Base-by-base conservation (phyloP, 1,140 invertebrate genomes). In the Pectinophora gossypiella region DNA sequence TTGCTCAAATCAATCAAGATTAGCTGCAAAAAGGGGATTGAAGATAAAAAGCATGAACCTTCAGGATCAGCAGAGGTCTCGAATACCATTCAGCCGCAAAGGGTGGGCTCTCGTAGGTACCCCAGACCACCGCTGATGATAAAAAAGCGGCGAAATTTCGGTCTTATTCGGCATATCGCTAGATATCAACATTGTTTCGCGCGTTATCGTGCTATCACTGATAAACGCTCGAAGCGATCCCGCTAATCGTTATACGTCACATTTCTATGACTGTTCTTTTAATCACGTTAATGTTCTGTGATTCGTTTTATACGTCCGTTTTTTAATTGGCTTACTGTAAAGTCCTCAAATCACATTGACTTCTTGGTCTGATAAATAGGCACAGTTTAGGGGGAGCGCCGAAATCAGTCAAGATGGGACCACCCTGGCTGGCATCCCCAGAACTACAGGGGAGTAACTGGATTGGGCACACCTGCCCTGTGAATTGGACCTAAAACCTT, bases 31-130 rank as follows among this genome's bases (percentile, higher is more conserved):
- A 69, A 70, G 71, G 64, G 61, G 68, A 68, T 61, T 57, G 35
- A 61, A 78, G 78, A 78, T 83, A 86, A 84, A 86, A 86, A 84
- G 69, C 46, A 22, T 48, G 21, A 32, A 13, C 19, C 38, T 72
- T 68, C 76, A 87, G 81, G 81, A 87, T 87, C 84, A 87, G 84
- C 84, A 87, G 84, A 87, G 84, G 84, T 87, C 84, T 87, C 84
- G 84, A 87, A 87, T 87, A 87, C 84, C 84, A 77, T 50, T 61
- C 73, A 73, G 74, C 74, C 77, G 68, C 61, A 61, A 70, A 66
- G 48, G 66, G 64, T 59, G 43, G 36, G 27, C 56, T 61, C 64
- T 55, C 64, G n/a, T 61, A 61, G 83, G 83, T 82, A 85, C 79
- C 81, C 83, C 78, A 85, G 83, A 82, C 83, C 81, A 86, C 74